These are phyloP conservation scores for Machaerirhynchus nigripectus DNA, from an alignment of 2,113 vertebrate genomes.

Conservation along the genomic window DNA sequence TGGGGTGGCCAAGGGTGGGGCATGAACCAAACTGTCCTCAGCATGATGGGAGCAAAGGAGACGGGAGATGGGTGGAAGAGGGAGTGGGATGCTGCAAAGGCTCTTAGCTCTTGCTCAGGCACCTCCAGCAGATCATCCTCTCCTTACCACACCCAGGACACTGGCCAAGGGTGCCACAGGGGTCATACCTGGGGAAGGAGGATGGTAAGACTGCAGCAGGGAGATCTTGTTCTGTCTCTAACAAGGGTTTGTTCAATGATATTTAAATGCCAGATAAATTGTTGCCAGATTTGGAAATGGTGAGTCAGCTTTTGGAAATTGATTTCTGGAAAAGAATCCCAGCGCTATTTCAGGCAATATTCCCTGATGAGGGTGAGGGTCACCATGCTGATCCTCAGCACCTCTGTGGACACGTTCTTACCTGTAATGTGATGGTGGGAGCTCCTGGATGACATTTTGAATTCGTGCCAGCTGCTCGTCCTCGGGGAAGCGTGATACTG, in stretches of 20 bases:
- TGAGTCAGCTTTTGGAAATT: not conserved
- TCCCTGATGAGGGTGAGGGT: not conserved
- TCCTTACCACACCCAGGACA: not conserved
- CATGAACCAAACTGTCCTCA: not conserved
- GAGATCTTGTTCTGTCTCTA: not conserved
- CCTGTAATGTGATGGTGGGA: slow-evolving; percentile 92
- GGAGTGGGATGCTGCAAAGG: not conserved
- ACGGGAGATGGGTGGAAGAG: not conserved
- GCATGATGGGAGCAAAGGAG: not conserved
- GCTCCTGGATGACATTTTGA: slow-evolving; percentile 89
- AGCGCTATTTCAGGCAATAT: not conserved
- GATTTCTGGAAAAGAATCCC: not conserved
- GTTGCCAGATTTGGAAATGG: not conserved
- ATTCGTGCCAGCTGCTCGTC: slow-evolving; percentile 85
- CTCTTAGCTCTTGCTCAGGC: not conserved
- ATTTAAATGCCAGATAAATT: not conserved
- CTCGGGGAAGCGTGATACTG: slow-evolving; percentile 79
- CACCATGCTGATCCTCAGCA: not conserved
- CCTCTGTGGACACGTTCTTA: slow-evolving; percentile 39
- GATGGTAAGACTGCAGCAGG: not conserved
- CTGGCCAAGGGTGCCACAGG: not conserved
- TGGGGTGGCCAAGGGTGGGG: not conserved
- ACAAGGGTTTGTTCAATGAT: not conserved
- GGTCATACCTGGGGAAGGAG: not conserved
- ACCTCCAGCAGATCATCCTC: not conserved